Evolutionary conservation across 1,140 invertebrate species (phyloP).

Genomic region (Anadara kagoshimensis): DNA sequence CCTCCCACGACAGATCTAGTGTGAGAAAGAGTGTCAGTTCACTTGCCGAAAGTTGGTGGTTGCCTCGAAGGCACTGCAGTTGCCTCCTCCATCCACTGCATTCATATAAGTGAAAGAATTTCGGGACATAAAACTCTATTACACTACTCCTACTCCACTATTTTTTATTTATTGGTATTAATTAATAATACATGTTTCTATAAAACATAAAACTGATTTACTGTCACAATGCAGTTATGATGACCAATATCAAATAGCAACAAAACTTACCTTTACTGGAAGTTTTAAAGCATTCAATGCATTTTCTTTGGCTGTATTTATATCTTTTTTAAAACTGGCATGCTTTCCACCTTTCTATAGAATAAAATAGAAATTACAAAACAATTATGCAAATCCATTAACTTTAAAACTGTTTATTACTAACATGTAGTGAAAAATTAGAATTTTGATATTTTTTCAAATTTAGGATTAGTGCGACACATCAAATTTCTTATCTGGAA

Average conservation of each 20-base stretch:
- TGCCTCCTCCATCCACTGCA: too few species aligned
- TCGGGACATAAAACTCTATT: neutral
- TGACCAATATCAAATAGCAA: neutral
- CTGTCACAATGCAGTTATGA: neutral
- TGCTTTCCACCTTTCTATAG: constrained; percentile 21
- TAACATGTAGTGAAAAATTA: too few species aligned
- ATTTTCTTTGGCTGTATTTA: constrained; percentile 49
- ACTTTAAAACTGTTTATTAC: neutral
- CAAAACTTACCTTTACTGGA: constrained; percentile 21
- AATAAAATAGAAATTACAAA: neutral
- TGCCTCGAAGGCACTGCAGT: too few species aligned
- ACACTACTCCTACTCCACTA: neutral
- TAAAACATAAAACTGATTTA: neutral
- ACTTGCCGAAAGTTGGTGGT: too few species aligned
- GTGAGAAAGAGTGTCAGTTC: too few species aligned
- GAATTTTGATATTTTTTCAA: too few species aligned
- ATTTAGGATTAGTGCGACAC: too few species aligned
- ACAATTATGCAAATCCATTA: constrained; percentile 7
- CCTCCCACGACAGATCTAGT: too few species aligned
- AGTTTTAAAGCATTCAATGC: constrained; percentile 40
- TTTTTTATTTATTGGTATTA: neutral
- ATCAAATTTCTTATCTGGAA: neutral
- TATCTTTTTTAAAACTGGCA: constrained; percentile 36
- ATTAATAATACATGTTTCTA: neutral
- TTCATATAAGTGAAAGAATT: neutral